Base-by-base conservation (phyloP, 2,113 vertebrate species). In the Colossoma macropomum region DNA sequence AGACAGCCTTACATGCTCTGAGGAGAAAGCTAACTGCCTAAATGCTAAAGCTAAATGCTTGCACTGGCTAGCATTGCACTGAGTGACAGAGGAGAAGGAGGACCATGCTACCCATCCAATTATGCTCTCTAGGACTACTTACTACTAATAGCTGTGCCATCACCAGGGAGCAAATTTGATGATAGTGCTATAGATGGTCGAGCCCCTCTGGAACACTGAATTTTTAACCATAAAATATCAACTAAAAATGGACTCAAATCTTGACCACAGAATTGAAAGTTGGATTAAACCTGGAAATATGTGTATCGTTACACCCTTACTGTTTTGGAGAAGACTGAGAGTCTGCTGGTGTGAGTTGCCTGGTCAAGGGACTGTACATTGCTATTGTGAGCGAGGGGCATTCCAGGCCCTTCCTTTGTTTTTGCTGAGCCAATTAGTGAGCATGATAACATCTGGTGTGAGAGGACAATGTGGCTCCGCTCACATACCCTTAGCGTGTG, bases 351-450 rank as follows among this genome's bases (percentile, higher is more conserved):
- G 28, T 54, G 76, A 56, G 62, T 77, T 83, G 77, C 63, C 62
- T 84, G 80, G 79, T 86, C 45, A 45, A 48, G 30, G 60, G 73
- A 66, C 65, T 76, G 60, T 87, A 72, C 60, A 71, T 34, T 41
- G 70, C 77, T 65, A 63, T 38, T 82, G 62, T 84, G 82, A 75
- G 75, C 82, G 59, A 38, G 62, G 79, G 86, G 88, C 89, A 91
- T 92, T 92, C 92, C 90, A 90, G 89, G 89, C 90, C 87, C 77
- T 90, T 89, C 85, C 88, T 93, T 94, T 94, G 92, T 93, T 93
- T 94, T 91, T 89, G 84, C 89, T 86, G 83, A 91, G 92, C 93
- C 92, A 93, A 94, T 94, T 94, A 94, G 88, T 81, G 89, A 88
- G 83, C 56, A 38, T 87, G 91, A 92, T 92, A 92, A 92, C 85